Conservation (phyloP, 2,888 invertebrate genomes). For the Stenurella melanura region DNA sequence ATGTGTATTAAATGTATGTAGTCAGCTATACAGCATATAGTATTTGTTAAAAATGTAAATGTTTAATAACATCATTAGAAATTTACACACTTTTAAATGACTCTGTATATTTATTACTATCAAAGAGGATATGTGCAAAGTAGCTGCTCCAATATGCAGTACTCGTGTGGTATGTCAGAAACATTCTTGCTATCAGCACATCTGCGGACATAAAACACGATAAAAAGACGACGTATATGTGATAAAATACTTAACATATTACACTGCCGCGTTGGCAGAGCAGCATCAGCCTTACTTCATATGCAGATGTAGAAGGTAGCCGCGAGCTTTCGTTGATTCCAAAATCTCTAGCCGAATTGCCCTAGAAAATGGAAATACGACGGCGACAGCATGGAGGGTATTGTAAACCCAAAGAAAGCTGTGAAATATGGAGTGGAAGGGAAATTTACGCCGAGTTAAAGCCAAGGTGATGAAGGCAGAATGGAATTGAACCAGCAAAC, state of each 20-base stretch:
- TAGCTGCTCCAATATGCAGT: conserved; percentile 28
- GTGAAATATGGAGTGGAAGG: conserved; percentile 43
- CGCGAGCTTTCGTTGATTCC: conserved; percentile 28
- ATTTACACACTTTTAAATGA: not conserved
- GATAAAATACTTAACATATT: conserved; percentile 40
- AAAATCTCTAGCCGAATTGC: conserved; percentile 26
- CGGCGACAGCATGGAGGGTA: conserved; percentile 32
- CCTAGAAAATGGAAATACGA: conserved; percentile 27
- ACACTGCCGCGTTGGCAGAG: not conserved
- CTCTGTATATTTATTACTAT: not conserved
- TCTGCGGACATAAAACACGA: conserved; percentile 25
- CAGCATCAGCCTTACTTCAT: conserved; percentile 27
- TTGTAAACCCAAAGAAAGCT: conserved; percentile 37
- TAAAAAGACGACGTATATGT: conserved; percentile 31
- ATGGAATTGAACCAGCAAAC: conserved; percentile 34
- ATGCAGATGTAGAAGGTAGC: conserved; percentile 32
- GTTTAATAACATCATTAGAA: too few relatives aligned
- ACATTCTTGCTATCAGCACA: conserved; percentile 11
- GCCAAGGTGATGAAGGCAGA: conserved; percentile 37
- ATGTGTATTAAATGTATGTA: too few relatives aligned
- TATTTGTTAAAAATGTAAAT: too few relatives aligned
- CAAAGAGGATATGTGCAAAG: conserved; percentile 15
- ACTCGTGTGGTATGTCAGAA: not conserved
- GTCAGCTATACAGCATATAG: too few relatives aligned
- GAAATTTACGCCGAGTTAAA: conserved; percentile 39